Evolutionary conservation across 2,797 vertebrate genomes (phyloP).

Genomic region (Nyctibius grandis): DNA sequence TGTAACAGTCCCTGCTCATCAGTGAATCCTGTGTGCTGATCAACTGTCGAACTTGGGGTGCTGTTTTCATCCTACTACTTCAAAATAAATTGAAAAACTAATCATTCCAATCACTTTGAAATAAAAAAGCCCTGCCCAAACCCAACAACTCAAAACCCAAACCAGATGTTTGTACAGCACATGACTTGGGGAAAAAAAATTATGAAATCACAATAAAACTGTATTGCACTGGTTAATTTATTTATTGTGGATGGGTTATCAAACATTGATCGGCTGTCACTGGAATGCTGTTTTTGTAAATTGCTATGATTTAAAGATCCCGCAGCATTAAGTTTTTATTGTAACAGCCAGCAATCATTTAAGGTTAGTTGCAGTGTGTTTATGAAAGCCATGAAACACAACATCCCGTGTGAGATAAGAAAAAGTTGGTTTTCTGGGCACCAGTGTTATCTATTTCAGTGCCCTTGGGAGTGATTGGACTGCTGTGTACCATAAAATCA

Average conservation of each 20-base stretch:
- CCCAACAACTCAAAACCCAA: background rate
- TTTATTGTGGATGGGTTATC: background rate
- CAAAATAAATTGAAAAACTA: conserved; percentile 16
- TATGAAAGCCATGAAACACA: background rate
- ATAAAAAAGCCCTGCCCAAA: background rate
- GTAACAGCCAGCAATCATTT: background rate
- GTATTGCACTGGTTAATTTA: background rate
- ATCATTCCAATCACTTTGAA: conserved; percentile 33
- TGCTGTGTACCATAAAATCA: background rate
- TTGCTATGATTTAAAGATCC: background rate
- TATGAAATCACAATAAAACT: conserved; percentile 17
- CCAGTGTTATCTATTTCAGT: background rate
- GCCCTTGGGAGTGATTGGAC: conserved; percentile 29
- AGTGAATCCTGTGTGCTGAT: conserved; percentile 65
- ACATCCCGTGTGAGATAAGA: background rate
- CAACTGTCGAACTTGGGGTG: conserved; percentile 47
- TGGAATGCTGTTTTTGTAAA: background rate
- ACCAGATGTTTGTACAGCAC: background rate
- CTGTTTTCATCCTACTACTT: conserved; percentile 43
- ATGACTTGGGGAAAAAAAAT: background rate
- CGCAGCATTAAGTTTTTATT: background rate
- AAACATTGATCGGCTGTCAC: background rate
- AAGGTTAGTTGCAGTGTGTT: background rate
- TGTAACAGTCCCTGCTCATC: conserved; percentile 79
- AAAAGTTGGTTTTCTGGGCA: background rate